phyloP scores from a whole-genome alignment of 2,888 invertebrate species.

The Helicoverpa assulta region DNA sequence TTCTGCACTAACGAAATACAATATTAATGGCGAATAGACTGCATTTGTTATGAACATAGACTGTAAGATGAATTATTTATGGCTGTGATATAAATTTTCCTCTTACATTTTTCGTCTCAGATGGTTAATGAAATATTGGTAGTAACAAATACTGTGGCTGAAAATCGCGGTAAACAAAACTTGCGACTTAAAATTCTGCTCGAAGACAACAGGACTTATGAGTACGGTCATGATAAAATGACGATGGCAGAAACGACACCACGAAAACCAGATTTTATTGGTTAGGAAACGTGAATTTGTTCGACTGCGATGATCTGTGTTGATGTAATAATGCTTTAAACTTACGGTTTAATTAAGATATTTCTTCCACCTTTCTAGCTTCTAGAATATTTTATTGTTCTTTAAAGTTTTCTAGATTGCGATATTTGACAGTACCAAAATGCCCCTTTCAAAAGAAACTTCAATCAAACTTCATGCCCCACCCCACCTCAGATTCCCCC shows the following conservation, averaged over 20 bases:
- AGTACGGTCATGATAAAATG: slow-evolving; percentile 37
- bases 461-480: slow-evolving; percentile 6
- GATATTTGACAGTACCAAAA: slow-evolving; percentile 26
- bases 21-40: too few relatives aligned
- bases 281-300: slow-evolving; percentile 63
- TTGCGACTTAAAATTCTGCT: neutral
- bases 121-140: neutral
- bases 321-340: slow-evolving; percentile 2
- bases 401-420: neutral
- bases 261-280: slow-evolving; percentile 53
- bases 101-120: neutral
- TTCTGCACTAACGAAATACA: neutral
- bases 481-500: neutral
- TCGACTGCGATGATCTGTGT: neutral
- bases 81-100: slow-evolving; percentile 21
- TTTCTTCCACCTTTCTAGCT: neutral
- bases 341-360: slow-evolving; percentile 45
- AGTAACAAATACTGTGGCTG: neutral
- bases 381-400: slow-evolving; percentile 23
- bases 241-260: slow-evolving; percentile 48
- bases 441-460: slow-evolving; percentile 17
- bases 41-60: too few relatives aligned
- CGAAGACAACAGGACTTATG: neutral
- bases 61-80: slow-evolving; percentile 7
- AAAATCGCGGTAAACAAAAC: neutral